A percentile compares a stretch with the other conserved stretches of the same genome.
These are phyloP conservation scores for Melieria crassipennis DNA, from an alignment of 2,888 invertebrate species.

Conservation along the genomic window DNA sequence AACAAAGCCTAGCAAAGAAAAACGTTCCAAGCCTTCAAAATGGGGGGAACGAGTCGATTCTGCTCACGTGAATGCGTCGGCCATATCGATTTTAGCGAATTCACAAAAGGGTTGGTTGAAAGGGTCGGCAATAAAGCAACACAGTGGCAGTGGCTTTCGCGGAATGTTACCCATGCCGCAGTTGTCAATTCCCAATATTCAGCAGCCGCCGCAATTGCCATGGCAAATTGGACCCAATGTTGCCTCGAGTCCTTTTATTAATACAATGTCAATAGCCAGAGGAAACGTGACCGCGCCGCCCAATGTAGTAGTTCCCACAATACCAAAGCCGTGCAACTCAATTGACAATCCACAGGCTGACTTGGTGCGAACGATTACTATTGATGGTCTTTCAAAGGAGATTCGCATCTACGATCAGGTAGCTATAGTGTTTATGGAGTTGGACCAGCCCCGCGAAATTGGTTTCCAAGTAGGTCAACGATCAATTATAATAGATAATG, in stretches of 20 bases:
- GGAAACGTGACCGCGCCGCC: constrained; percentile 50
- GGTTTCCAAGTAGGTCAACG: constrained; percentile 84
- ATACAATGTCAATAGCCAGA: constrained; percentile 28
- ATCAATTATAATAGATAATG: constrained; percentile 79
- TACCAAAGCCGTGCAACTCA: constrained; percentile 61
- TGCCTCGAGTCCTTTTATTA: constrained; percentile 27
- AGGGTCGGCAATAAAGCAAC: constrained; percentile 38
- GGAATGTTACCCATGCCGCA: constrained; percentile 41
- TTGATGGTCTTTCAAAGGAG: constrained; percentile 83
- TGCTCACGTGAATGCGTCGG: background rate
- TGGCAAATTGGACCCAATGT: constrained; percentile 49
- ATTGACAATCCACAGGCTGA: constrained; percentile 73
- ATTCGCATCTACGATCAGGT: constrained; percentile 85
- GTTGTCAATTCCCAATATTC: constrained; percentile 31
- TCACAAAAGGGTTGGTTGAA: constrained; percentile 28
- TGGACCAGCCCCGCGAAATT: constrained; percentile 87
- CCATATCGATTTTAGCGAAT: background rate
- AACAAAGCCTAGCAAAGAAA: constrained; percentile 44
- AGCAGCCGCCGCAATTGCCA: constrained; percentile 32
- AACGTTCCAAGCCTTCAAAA: constrained; percentile 58
- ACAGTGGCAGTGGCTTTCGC: constrained; percentile 44
- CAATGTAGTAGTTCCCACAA: constrained; percentile 52
- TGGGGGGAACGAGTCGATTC: constrained; percentile 57
- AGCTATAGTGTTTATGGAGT: constrained; percentile 84
- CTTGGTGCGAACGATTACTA: constrained; percentile 81